Conservation (phyloP, 2,888 invertebrate species). For the Alloscopus bannaensis region DNA sequence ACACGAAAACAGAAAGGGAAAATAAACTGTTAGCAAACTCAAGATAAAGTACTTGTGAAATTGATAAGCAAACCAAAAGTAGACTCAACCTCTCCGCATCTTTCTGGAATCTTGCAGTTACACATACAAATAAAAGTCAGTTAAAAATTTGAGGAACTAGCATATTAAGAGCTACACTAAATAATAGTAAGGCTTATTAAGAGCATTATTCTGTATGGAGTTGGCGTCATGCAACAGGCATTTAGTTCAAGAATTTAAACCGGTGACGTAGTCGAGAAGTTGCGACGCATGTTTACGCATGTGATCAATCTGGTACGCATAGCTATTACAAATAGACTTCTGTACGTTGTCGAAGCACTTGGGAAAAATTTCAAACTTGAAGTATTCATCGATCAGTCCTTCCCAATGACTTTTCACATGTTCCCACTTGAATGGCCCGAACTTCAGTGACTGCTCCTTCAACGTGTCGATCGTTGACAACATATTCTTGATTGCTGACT, state of each 20-base stretch:
- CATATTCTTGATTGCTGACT: too few relatives aligned
- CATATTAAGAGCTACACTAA: too few relatives aligned
- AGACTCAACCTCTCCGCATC: too few relatives aligned
- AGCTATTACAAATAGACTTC: conserved; percentile 15
- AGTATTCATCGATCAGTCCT: background rate
- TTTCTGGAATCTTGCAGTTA: too few relatives aligned
- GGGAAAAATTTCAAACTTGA: conserved; percentile 1
- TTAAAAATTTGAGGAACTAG: too few relatives aligned
- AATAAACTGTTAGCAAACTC: too few relatives aligned
- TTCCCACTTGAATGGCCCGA: conserved; percentile 5
- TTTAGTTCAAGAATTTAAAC: background rate
- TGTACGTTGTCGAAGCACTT: conserved; percentile 12
- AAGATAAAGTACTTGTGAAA: too few relatives aligned
- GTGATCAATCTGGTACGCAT: conserved; percentile 26
- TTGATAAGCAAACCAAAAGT: too few relatives aligned
- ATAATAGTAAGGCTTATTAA: background rate
- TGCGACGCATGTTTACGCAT: conserved; percentile 16
- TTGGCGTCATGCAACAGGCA: background rate
- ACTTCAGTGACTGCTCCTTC: background rate
- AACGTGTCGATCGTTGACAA: too few relatives aligned
- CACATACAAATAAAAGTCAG: too few relatives aligned
- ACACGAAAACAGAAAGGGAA: too few relatives aligned
- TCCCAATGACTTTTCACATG: background rate
- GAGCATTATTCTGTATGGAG: background rate
- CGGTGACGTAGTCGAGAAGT: conserved; percentile 15